phyloP scores from a whole-genome alignment of 2,888 invertebrate species.

The Ophonus ardosiacus region DNA sequence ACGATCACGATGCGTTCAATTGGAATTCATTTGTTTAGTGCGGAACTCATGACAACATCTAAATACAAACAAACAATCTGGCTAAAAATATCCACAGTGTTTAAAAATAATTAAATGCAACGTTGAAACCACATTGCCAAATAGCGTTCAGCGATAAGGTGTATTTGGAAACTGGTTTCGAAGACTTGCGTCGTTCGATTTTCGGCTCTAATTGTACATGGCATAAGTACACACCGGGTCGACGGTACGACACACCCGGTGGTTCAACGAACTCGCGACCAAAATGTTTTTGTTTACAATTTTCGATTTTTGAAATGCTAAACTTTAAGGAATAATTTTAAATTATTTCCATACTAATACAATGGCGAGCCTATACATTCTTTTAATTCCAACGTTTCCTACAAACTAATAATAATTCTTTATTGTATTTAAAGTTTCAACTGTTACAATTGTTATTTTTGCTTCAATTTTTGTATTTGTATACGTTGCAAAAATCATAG shows the following conservation, averaged over 20 bases:
- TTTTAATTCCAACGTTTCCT: neutral
- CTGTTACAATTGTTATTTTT: too few species aligned
- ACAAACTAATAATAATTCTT: neutral
- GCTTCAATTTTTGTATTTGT: too few species aligned
- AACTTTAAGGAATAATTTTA: slow-evolving; percentile 32
- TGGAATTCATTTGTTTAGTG: slow-evolving; percentile 45
- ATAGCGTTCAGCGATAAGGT: slow-evolving; percentile 41
- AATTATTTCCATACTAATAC: slow-evolving; percentile 20
- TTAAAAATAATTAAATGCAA: slow-evolving; percentile 59
- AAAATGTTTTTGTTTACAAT: slow-evolving; percentile 60
- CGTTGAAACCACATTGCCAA: slow-evolving; percentile 56
- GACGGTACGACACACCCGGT: slow-evolving; percentile 59
- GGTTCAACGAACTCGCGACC: slow-evolving; percentile 14
- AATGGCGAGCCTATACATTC: neutral
- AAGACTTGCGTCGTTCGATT: slow-evolving; percentile 19
- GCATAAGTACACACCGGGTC: slow-evolving; percentile 7
- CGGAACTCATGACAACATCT: slow-evolving; percentile 43
- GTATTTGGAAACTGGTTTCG: slow-evolving; percentile 56
- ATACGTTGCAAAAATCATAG: too few species aligned
- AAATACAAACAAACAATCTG: slow-evolving; percentile 37
- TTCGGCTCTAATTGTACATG: slow-evolving; percentile 26
- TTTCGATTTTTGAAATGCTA: slow-evolving; percentile 60
- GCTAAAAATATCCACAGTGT: slow-evolving; percentile 34
- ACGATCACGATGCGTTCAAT: slow-evolving; percentile 49
- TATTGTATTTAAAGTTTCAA: too few species aligned